Base-by-base conservation (phyloP, 2,113 vertebrate genomes). In the Polypterus senegalus region DNA sequence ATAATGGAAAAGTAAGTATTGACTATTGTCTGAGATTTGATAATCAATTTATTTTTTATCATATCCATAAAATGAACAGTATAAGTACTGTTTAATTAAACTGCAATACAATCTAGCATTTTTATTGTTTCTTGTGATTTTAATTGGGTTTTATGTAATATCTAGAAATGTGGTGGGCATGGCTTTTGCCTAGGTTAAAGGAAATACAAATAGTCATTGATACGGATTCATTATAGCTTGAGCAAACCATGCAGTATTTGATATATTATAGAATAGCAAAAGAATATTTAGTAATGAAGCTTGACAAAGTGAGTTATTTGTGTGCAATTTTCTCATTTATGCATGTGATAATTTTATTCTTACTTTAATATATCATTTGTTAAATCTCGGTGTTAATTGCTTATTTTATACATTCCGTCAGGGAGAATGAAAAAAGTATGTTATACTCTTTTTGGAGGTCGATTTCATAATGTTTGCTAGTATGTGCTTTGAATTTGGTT, bases 341-440 rank as follows among this genome's bases (percentile, higher is more conserved):
- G 96, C 93, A 97, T 97, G 93, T 92, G 89, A 92, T 80, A 83
- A 83, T 76, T 74, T 79, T 92, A 76, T 86, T 84, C 89, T 90
- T 84, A 89, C 87, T 89, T 89, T 67, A 81, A 83, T 79, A 79
- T 89, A 88, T 80, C 87, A 80, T 89, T 90, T 88, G 90, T 93
- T 95, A 81, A 91, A 84, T 75, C 83, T 89, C 87, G 81, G 79
- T 90, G 91, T 91, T 88, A 75, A 94, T 89, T 91, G 92, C 92
- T 93, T 94, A 92, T 97, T 97, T 97, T 92, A 92, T 91, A 98
- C 96, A 98, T 98, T 98, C 94, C 96, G 86, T 97, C 93, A 97
- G 92, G 93, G 94, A 97, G 91, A 79, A 27, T 27, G 27, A 86
- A 83, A 90, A 81, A 86, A 74, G 88, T 82, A 84, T 87, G 84